Evolutionary conservation across 1,140 invertebrate species (phyloP).

Genomic region (Drepana arcuata): DNA sequence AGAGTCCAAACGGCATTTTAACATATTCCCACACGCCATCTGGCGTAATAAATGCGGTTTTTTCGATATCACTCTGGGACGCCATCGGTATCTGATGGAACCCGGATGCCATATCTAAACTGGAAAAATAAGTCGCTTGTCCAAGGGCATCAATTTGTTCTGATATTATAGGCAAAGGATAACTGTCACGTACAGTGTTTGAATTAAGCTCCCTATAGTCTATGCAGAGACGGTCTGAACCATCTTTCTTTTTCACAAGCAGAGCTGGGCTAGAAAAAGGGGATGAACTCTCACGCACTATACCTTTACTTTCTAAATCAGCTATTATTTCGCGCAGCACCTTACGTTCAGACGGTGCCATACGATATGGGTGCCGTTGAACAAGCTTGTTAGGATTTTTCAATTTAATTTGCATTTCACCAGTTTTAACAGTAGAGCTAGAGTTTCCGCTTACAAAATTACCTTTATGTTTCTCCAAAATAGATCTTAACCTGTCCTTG

Average conservation of each 20-base stretch:
- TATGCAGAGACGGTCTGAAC: constrained; percentile 17
- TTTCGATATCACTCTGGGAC: constrained; percentile 14
- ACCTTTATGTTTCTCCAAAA: constrained; percentile 1
- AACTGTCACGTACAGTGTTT: constrained; percentile 9
- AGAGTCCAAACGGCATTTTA: constrained; percentile 34
- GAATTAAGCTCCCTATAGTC: constrained; percentile 22
- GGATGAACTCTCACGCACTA: constrained; percentile 13
- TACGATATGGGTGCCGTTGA: constrained; percentile 23
- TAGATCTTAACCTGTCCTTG: not conserved
- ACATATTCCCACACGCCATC: constrained; percentile 33
- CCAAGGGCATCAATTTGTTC: constrained; percentile 51
- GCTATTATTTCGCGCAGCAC: constrained; percentile 5
- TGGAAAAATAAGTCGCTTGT: constrained; percentile 23
- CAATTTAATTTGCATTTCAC: constrained; percentile 8
- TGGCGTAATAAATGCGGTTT: constrained; percentile 36
- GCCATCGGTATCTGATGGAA: constrained; percentile 40
- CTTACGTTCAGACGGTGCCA: constrained; percentile 14
- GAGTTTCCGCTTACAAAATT: constrained; percentile 5
- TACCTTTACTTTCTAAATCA: constrained; percentile 6
- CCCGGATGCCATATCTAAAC: constrained; percentile 50
- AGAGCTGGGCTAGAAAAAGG: constrained; percentile 18
- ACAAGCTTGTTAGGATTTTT: constrained; percentile 14
- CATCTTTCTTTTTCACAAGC: constrained; percentile 24
- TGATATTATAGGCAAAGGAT: constrained; percentile 30
- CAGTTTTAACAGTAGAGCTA: constrained; percentile 4